Evolutionary conservation across 1,140 invertebrate genomes (phyloP), one percentile per base, ranked within the genome.

Genomic region (Diachasma alloeum): DNA sequence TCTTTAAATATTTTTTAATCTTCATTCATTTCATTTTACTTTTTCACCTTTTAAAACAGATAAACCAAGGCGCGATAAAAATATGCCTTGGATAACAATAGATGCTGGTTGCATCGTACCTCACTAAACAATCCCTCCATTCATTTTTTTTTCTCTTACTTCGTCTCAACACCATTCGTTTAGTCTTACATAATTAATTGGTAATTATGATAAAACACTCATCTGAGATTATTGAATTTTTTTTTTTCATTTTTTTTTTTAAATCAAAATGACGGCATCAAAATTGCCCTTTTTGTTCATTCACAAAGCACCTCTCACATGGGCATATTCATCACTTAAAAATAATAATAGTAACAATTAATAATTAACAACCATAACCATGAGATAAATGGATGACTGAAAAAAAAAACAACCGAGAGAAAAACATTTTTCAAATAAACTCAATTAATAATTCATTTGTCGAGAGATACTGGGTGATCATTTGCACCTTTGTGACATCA

Each of bases 1-100:
- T 79, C 74, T 79, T 63, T 2, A 63, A 63, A 31, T 26, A 63
- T 59, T 9, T 44, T 76, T 69, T n/a, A n/a, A n/a, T n/a, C n/a
- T n/a, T 74, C 73, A 11, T 48, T 44, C 13, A 44, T 46, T 69
- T 70, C 17, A 31, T 72, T 68, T 74, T 37, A 8, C 9, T 24
- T 53, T 56, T 79, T 79, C 70, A 31, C 48, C 10, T 79, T 24
- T 67, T 73, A 36, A 66, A 22, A 68, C 78, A 75, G 76, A 79
- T 56, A 80, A 74, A 78, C 79, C 70, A 77, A 79, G 77, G 81
- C 80, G 79, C 82, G 81, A 86, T 87, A 83, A 88, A 88, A 87
- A 88, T 86, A 87, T 84, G 79, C 75, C 68, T 80, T 78, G 83
- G 81, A 80, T 85, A 75, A 82, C 71, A 73, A 69, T 42, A 48